Evolutionary conservation across 2,797 vertebrate genomes (phyloP).

Genomic region (Chrosomus eos): DNA sequence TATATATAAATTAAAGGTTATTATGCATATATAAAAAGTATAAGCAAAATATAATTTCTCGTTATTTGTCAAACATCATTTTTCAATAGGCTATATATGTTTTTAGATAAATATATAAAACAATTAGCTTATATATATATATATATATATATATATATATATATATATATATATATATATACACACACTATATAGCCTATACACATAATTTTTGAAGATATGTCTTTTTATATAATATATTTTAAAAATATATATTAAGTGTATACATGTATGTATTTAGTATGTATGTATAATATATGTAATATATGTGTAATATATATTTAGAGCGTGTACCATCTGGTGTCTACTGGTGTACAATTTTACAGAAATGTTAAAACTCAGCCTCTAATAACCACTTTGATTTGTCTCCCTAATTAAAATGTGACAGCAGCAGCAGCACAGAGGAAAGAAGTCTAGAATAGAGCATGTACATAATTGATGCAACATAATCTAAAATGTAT

Average conservation of each 20-base stretch:
- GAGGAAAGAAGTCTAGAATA: conserved; percentile 44
- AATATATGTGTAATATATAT: background rate
- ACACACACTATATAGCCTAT: no score
- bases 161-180: no score
- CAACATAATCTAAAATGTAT: conserved; percentile 54
- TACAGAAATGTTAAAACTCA: background rate
- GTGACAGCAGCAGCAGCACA: background rate
- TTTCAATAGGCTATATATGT: background rate
- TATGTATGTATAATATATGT: background rate
- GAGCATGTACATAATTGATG: conserved; percentile 56
- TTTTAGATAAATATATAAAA: background rate
- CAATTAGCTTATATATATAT: no score
- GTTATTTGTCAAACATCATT: no score
- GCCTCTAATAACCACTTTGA: conserved; percentile 8
- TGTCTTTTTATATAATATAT: no score
- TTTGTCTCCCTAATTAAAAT: conserved; percentile 30
- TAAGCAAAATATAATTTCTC: no score
- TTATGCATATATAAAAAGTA: no score
- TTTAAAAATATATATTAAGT: no score
- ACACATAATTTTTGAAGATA: no score
- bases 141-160: no score
- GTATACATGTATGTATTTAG: no score
- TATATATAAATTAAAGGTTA: no score
- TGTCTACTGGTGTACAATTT: background rate
- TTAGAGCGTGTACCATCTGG: background rate